Conservation (phyloP, 1,140 invertebrate genomes). For the Saxidomus purpurata region DNA sequence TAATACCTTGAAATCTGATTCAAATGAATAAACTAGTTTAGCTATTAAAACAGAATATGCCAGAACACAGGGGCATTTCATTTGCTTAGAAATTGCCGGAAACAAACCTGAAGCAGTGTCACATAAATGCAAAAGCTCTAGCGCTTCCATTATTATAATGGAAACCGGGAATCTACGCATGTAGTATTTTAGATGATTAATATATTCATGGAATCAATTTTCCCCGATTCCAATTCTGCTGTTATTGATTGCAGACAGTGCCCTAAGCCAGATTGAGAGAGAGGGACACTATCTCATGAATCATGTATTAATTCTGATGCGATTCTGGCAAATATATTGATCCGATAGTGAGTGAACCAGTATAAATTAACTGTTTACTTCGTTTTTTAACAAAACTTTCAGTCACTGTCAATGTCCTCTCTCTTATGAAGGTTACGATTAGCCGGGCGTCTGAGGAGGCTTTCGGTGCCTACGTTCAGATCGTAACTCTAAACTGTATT, state of each 20-base stretch:
- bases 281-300: not conserved
- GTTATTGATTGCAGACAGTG: not conserved
- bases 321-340: conserved; percentile 25
- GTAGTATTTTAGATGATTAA: conserved; percentile 26
- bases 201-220: conserved; percentile 39
- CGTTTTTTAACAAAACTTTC: not conserved
- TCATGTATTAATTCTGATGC: conserved; percentile 17
- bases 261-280: not conserved
- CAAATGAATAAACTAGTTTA: no score
- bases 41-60: no score
- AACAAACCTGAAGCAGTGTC: not conserved
- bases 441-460: no score
- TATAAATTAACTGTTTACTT: not conserved
- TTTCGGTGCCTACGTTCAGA: no score
- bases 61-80: no score
- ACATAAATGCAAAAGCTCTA: not conserved
- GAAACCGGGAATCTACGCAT: not conserved
- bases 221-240: not conserved
- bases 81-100: not conserved
- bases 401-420: not conserved
- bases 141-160: conserved; percentile 4
- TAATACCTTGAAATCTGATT: no score
- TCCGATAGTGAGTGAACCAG: not conserved
- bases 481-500: no score
- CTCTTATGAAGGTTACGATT: no score